Evolutionary conservation across 2,888 invertebrate genomes (phyloP), one percentile per base, ranked within the genome.

Genomic region (Norana najaformis): DNA sequence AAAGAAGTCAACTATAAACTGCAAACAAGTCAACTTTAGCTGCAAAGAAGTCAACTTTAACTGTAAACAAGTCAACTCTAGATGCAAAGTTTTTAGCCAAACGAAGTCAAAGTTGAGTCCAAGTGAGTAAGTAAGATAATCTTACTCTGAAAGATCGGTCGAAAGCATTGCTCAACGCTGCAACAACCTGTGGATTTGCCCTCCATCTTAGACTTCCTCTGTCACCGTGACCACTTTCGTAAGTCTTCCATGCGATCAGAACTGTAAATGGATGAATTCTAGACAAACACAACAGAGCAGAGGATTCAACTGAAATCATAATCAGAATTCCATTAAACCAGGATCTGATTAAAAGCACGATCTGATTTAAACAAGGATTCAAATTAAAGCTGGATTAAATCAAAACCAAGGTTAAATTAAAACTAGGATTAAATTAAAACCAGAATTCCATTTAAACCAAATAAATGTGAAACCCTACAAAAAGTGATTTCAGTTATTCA

Each of bases 171-270:
- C 37, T 36, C 85, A 85, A 85, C 20, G 85, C 85, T 18, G 30
- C 18, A 85, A 85, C 37, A 14, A 85, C 35, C 5, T 85, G 36
- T 23, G 85, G 85, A 35, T 85, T 85, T 36, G 85, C 16, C 37
- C 35, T 85, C 85, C 85, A 85, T 20, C 16, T 35, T 0, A 85
- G 37, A 23, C 85, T 85, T 85, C 85, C 85, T 85, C 85, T 85
- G 11, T 85, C 85, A 13, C 85, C 85, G 35, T 85, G 85, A 36
- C 85, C 85, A 36, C 85, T 37, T 35, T 85, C 85, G 85, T 85
- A 85, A 35, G 85, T 85, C 85, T 85, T 85, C 85, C 85, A 85
- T 14, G 85, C 85, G 34, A 85, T 85, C 6, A 85, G 85, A 85
- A 85, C 8, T 4, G 85, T 85, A 85, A 85, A 85, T 14, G 85